These are phyloP conservation scores for Spea bombifrons DNA, from an alignment of 2,113 vertebrate species.

Conservation along the genomic window DNA sequence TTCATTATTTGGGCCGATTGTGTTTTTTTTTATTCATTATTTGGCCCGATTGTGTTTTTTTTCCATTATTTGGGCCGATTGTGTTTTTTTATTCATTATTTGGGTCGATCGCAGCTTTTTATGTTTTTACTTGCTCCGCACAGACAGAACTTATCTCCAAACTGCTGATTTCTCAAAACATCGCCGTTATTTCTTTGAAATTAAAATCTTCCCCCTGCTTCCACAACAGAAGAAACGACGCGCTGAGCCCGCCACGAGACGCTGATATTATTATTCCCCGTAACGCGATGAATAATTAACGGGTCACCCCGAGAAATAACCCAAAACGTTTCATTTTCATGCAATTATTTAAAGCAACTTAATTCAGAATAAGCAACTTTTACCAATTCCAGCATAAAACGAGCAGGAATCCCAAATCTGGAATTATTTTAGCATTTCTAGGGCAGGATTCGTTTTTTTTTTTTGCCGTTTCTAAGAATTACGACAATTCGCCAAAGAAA, in stretches of 20 bases:
- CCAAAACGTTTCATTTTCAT: not conserved
- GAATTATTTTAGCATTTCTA: not conserved
- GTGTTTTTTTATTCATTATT: too few species aligned
- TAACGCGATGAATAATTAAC: constrained; percentile 19
- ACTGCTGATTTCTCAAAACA: not conserved
- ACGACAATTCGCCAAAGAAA: not conserved
- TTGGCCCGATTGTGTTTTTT: too few species aligned
- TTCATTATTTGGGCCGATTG: too few species aligned
- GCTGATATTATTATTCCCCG: not conserved
- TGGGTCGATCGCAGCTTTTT: not conserved
- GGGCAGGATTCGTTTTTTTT: not conserved
- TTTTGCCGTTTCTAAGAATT: not conserved
- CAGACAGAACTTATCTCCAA: not conserved
- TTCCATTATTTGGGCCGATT: too few species aligned
- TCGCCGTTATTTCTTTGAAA: constrained; percentile 5
- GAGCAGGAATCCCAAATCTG: not conserved
- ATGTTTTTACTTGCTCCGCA: not conserved
- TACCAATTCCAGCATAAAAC: not conserved
- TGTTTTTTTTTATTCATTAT: too few species aligned
- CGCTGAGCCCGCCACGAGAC: not conserved
- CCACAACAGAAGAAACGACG: not conserved
- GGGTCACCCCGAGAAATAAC: constrained; percentile 18
- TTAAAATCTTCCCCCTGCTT: constrained; percentile 20
- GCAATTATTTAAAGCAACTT: constrained; percentile 4
- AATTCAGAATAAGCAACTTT: not conserved